Base-by-base conservation (phyloP, 2,797 vertebrate genomes). In the Ctenopoma kingsleyae region DNA sequence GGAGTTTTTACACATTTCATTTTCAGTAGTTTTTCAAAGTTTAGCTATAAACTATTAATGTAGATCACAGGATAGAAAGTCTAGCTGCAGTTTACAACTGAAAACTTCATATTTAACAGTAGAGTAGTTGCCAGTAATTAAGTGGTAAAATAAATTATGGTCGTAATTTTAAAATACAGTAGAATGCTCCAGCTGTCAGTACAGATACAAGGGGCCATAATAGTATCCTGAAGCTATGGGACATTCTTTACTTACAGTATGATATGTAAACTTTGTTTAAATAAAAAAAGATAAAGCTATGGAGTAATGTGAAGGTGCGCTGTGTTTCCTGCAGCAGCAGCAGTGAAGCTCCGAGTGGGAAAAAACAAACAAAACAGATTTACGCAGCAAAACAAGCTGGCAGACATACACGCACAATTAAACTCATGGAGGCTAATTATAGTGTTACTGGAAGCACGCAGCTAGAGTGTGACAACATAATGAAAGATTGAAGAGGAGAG, bases 381-480 rank as follows among this genome's bases (percentile, higher is more conserved):
- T 87, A 87, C 78, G 11, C 61, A 82, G 76, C 76, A 86, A 86
- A 87, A 90, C 84, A 90, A 81, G 84, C 87, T 87, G 77, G 82
- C 87, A 87, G 80, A 90, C 83, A 81, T 77, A 72, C 82, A 89
- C 43, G 50, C 76, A 79, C 86, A 89, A 91, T 92, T 90, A 91
- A 90, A 91, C 92, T 92, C 68, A 78, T 89, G 91, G 88, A 91
- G 89, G 86, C 87, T 92, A 92, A 94, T 92, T 94, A 95, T 93
- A 91, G 87, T 67, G 90, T 89, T 86, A 87, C 85, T 90, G 89
- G 79, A 92, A 91, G 89, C 87, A 89, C 75, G 89, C 87, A 92
- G 87, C 85, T 69, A 85, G 89, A 89, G 91, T 91, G 92, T 93
- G 92, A 95, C 94, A 95, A 93, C 92, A 94, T 93, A 93, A 95